A percentile compares a stretch with the other conserved stretches of the same genome.
Evolutionary conservation across 2,797 vertebrate species (phyloP).

Genomic region (Tinamus major): DNA sequence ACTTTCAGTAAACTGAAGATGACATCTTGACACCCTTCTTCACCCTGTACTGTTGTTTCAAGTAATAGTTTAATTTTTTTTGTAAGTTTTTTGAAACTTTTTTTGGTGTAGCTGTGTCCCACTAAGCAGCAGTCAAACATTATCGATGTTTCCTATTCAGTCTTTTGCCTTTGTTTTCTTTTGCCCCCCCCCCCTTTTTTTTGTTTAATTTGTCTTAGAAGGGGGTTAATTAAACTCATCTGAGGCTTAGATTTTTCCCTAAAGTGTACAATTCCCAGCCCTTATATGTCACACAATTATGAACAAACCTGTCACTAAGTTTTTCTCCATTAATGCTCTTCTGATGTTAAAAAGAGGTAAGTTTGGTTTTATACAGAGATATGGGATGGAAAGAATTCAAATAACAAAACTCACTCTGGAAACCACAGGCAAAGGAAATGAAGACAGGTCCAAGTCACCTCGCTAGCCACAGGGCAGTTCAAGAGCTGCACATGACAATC

Average conservation of each 20-base stretch:
- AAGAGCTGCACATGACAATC: accelerated
- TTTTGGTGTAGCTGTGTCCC: not conserved
- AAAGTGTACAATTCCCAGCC: not conserved
- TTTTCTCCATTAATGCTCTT: not conserved
- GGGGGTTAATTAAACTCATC: accelerated
- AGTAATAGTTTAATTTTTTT: not conserved
- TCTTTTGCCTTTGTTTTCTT: not conserved
- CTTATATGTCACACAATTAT: not conserved
- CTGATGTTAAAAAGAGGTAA: not conserved
- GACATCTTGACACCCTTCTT: not conserved
- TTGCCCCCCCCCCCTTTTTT: accelerated
- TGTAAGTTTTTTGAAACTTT: not conserved
- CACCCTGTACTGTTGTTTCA: not conserved
- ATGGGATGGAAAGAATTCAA: not conserved
- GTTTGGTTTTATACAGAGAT: accelerated
- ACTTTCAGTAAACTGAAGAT: not conserved
- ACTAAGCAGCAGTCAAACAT: not conserved
- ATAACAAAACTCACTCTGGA: not conserved
- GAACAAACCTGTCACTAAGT: not conserved
- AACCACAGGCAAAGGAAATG: not conserved
- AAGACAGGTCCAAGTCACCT: not conserved
- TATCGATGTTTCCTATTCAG: accelerated
- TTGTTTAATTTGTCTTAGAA: not conserved
- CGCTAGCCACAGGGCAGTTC: not conserved
- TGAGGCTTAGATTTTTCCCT: not conserved